Percentiles rank a stretch among this genome's conserved stretches.
phyloP scores from a whole-genome alignment of 2,888 invertebrate species.

The Pyrgus malvae region DNA sequence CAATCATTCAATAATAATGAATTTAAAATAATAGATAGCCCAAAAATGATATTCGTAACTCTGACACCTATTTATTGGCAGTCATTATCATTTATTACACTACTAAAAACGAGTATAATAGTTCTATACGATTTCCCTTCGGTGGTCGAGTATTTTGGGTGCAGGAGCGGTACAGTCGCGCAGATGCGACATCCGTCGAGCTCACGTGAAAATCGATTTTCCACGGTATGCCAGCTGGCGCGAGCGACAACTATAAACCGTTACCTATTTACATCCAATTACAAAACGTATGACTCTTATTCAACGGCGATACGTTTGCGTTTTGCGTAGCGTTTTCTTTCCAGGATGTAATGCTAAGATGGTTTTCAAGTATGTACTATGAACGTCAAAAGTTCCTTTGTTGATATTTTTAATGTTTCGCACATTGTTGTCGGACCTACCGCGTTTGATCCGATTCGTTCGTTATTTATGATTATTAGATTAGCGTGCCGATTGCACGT shows the following conservation, averaged over 20 bases:
- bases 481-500: constrained; percentile 72
- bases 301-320: constrained; percentile 36
- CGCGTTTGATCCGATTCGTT: constrained; percentile 77
- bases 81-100: neutral
- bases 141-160: constrained; percentile 64
- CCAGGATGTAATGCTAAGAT: constrained; percentile 36
- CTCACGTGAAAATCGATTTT: constrained; percentile 81
- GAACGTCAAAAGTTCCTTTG: constrained; percentile 80
- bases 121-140: constrained; percentile 47
- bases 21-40: no score
- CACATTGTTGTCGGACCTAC: constrained; percentile 78
- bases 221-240: constrained; percentile 80
- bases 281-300: constrained; percentile 37
- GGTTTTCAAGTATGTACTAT: constrained; percentile 67
- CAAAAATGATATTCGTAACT: no score
- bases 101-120: constrained; percentile 24
- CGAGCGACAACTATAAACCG: constrained; percentile 67
- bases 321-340: constrained; percentile 34
- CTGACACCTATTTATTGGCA: neutral
- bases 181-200: constrained; percentile 79
- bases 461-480: constrained; percentile 79
- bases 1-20: no score
- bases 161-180: constrained; percentile 64
- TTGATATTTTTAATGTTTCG: constrained; percentile 82
- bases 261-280: constrained; percentile 33